A percentile compares a stretch with the other conserved stretches of the same genome.
Evolutionary conservation across 2,888 invertebrate genomes (phyloP).

Genomic region (Drosophila silvestris): DNA sequence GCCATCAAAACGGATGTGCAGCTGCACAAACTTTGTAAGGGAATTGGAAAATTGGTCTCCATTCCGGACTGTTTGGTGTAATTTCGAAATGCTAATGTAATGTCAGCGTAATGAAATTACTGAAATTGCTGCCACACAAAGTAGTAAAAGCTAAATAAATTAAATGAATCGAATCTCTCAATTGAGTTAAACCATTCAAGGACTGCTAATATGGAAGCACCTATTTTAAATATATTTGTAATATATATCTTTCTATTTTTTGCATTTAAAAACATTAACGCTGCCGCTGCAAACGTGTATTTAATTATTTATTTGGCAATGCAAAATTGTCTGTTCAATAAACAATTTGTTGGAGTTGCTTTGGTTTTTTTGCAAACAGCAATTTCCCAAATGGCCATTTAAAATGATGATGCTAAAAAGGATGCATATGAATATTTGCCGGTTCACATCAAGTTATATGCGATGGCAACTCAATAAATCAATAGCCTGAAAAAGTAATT

Average conservation of each 20-base stretch:
- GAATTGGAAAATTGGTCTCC: conserved; percentile 2
- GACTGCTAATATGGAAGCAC: not conserved
- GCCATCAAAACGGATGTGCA: conserved; percentile 74
- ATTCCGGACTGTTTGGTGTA: conserved; percentile 43
- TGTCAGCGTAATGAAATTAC: conserved; percentile 70
- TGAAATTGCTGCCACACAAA: conserved; percentile 32
- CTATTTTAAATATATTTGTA: not conserved
- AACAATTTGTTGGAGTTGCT: conserved; percentile 1
- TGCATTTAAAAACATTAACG: not conserved
- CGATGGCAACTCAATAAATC: conserved; percentile 43
- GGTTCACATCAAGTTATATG: conserved; percentile 20
- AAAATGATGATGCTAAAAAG: not conserved
- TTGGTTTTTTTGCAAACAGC: conserved; percentile 4
- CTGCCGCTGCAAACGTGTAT: not conserved
- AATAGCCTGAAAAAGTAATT: conserved; percentile 57
- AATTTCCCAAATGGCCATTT: not conserved
- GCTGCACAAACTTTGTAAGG: conserved; percentile 71
- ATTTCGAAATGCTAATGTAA: conserved; percentile 73
- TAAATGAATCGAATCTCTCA: conserved; percentile 7
- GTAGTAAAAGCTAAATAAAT: conserved; percentile 18
- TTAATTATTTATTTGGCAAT: conserved; percentile 4
- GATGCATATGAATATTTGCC: conserved; percentile 4
- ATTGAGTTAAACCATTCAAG: not conserved
- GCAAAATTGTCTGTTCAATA: conserved; percentile 24
- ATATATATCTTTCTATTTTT: not conserved